Evolutionary conservation across 2,888 invertebrate species (phyloP).

Genomic region (Griposia aprilina): DNA sequence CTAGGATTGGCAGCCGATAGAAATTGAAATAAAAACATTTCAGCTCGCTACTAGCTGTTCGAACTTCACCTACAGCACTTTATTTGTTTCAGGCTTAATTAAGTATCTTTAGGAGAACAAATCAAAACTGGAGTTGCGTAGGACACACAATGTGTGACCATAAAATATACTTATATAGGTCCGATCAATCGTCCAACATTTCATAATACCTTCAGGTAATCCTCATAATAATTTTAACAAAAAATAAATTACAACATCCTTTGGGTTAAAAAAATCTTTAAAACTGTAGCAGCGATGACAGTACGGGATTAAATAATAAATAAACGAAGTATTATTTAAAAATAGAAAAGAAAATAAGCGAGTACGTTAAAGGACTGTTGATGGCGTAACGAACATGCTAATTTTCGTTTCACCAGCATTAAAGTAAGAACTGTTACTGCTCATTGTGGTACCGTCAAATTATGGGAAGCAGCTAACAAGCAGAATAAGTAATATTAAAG

Average conservation of each 20-base stretch:
- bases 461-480: conserved; percentile 54
- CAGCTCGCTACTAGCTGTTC: background rate
- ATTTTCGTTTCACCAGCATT: conserved; percentile 43
- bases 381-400: conserved; percentile 35
- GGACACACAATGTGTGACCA: background rate
- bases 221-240: too few relatives aligned
- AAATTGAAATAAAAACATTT: conserved; percentile 43
- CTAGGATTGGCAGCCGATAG: conserved; percentile 7
- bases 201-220: too few relatives aligned
- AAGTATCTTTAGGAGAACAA: background rate
- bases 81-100: conserved; percentile 7
- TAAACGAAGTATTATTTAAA: conserved; percentile 2
- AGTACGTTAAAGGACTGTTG: conserved; percentile 31
- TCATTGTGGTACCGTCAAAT: conserved; percentile 45
- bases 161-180: background rate
- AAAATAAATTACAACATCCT: background rate
- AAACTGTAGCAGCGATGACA: background rate
- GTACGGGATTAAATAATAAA: background rate
- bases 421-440: conserved; percentile 22
- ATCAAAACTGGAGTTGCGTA: background rate
- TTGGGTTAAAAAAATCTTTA: background rate
- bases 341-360: conserved; percentile 26
- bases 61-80: conserved; percentile 1
- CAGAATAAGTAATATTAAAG: conserved; percentile 53
- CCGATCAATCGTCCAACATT: too few relatives aligned